Evolutionary conservation across 2,888 invertebrate species (phyloP).

Genomic region (Agriopis marginaria): DNA sequence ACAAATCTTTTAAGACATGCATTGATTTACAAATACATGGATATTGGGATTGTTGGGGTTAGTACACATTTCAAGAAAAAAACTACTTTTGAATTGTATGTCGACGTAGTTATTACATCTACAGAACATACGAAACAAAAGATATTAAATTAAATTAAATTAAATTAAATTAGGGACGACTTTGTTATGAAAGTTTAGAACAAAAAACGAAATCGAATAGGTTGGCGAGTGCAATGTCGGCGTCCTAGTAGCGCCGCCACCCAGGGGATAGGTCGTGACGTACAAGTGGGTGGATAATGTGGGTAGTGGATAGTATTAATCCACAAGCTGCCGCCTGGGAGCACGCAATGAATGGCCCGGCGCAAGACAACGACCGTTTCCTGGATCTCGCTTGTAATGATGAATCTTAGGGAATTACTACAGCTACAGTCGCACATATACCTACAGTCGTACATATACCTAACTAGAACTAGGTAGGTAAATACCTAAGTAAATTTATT

Average conservation of each 20-base stretch:
- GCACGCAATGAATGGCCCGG: constrained; percentile 38
- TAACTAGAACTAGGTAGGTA: too few species aligned
- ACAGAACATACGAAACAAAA: too few species aligned
- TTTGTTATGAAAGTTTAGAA: constrained; percentile 11
- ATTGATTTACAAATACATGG: too few species aligned
- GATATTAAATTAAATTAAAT: not conserved
- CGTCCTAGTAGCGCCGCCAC: not conserved
- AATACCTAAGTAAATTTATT: not conserved
- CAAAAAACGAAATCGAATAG: constrained; percentile 25
- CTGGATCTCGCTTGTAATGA: constrained; percentile 11
- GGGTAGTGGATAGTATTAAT: constrained; percentile 34
- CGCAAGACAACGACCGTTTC: constrained; percentile 38
- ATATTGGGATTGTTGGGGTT: too few species aligned
- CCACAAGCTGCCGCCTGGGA: constrained; percentile 26
- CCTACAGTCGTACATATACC: too few species aligned
- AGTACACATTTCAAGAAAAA: too few species aligned
- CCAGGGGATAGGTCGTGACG: constrained; percentile 7
- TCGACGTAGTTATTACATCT: too few species aligned
- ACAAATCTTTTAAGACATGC: constrained; percentile 8
- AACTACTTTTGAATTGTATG: too few species aligned
- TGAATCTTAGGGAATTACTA: not conserved
- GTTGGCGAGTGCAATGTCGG: constrained; percentile 21
- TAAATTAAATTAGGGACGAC: constrained; percentile 5
- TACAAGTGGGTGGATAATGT: constrained; percentile 14
- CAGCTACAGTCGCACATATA: too few species aligned